Percentiles rank a stretch among this genome's conserved stretches.
phyloP scores from a whole-genome alignment of 2,797 vertebrate genomes.

The Limnodromus scolopaceus region DNA sequence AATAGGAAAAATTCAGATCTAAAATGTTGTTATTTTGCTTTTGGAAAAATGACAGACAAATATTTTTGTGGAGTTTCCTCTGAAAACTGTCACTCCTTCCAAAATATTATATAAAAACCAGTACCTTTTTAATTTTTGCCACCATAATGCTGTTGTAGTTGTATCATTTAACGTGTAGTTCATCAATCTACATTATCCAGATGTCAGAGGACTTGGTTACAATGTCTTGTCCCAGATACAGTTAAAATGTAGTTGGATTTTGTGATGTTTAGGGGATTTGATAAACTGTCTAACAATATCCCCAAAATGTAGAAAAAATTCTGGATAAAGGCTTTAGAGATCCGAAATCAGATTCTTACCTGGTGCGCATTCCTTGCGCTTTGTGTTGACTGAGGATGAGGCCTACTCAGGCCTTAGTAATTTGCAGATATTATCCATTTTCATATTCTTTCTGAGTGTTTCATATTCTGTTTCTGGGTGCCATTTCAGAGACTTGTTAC shows the following conservation, averaged over 20 bases:
- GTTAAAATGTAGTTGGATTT: neutral
- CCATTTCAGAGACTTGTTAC: neutral
- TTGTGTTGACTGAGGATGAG: neutral
- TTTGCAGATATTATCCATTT: neutral
- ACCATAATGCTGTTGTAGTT: neutral
- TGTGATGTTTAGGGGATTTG: neutral
- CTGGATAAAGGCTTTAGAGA: neutral
- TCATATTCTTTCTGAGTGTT: neutral
- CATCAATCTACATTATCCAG: neutral
- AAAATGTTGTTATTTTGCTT: conserved; percentile 5
- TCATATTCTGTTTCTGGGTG: neutral
- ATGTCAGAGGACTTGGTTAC: neutral
- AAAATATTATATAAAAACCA: neutral
- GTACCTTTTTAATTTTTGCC: neutral
- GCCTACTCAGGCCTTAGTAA: neutral
- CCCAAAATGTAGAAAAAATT: neutral
- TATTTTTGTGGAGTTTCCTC: neutral
- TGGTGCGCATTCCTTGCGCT: neutral
- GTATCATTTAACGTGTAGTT: neutral
- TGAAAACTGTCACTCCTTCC: neutral
- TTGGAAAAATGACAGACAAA: neutral
- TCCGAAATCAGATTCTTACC: neutral
- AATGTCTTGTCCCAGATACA: neutral
- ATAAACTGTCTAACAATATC: neutral
- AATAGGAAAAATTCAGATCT: neutral